Conservation (phyloP, 2,888 invertebrate genomes). For the Cantharis flavilabris region DNA sequence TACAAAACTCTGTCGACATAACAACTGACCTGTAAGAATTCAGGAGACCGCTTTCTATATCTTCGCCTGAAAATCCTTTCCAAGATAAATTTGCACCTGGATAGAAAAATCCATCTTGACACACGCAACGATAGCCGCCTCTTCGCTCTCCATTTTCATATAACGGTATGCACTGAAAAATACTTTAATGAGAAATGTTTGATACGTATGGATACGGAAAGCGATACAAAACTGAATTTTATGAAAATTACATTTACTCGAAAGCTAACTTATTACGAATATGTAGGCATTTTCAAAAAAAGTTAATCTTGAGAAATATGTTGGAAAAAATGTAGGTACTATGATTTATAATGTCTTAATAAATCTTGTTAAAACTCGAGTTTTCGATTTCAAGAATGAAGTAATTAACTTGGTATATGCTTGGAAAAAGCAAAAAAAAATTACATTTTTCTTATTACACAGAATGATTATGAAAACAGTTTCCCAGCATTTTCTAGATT, state of each 20-base stretch:
- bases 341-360: background rate
- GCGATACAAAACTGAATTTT: background rate
- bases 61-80: slow-evolving; percentile 59
- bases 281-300: background rate
- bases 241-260: background rate
- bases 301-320: background rate
- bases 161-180: slow-evolving; percentile 58
- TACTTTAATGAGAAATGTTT: background rate
- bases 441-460: background rate
- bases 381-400: background rate
- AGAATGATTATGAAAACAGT: background rate
- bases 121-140: slow-evolving; percentile 66
- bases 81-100: slow-evolving; percentile 58
- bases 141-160: slow-evolving; percentile 53
- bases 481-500: background rate
- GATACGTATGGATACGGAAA: background rate
- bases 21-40: slow-evolving; percentile 46
- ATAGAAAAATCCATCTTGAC: slow-evolving; percentile 64
- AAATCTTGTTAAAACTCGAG: background rate
- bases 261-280: background rate
- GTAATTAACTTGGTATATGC: background rate
- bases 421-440: background rate
- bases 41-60: slow-evolving; percentile 54
- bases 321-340: background rate
- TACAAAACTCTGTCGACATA: background rate